These are phyloP conservation scores for Tortrix viridana DNA, from an alignment of 2,888 invertebrate species.

Conservation along the genomic window DNA sequence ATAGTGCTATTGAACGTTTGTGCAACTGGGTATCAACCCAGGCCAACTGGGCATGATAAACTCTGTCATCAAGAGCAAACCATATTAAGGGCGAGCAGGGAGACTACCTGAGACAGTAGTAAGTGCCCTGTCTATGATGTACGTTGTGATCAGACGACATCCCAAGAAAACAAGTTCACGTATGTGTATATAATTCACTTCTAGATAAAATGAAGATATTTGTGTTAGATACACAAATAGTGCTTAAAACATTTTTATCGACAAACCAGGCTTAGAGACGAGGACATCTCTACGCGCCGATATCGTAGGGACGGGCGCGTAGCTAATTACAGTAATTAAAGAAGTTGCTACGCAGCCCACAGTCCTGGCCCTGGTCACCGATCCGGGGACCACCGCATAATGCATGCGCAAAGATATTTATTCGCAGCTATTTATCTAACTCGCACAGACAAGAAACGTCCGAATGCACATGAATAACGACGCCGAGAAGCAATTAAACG, in stretches of 20 bases:
- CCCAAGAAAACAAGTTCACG: too few relatives aligned
- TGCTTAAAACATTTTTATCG: conserved; percentile 13
- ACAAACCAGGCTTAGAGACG: conserved; percentile 39
- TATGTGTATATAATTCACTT: too few relatives aligned
- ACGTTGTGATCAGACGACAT: too few relatives aligned
- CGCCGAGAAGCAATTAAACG: conserved; percentile 52
- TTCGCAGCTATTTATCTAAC: conserved; percentile 53
- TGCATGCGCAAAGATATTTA: conserved; percentile 51
- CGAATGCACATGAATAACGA: conserved; percentile 53
- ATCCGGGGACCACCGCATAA: conserved; percentile 59
- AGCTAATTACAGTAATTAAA: conserved; percentile 77
- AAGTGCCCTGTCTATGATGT: too few relatives aligned
- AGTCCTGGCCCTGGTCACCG: conserved; percentile 59
- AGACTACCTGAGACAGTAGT: too few relatives aligned
- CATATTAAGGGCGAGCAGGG: too few relatives aligned
- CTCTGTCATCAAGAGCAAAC: too few relatives aligned
- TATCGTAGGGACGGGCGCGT: conserved; percentile 60
- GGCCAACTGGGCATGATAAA: too few relatives aligned
- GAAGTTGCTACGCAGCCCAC: conserved; percentile 58
- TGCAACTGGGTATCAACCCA: too few relatives aligned
- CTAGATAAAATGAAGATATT: background rate
- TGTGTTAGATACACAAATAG: background rate
- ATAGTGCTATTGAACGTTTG: too few relatives aligned
- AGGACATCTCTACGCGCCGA: conserved; percentile 45
- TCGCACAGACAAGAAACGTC: conserved; percentile 46